phyloP scores from a whole-genome alignment of 2,797 vertebrate species.

The Tragelaphus eurycerus region DNA sequence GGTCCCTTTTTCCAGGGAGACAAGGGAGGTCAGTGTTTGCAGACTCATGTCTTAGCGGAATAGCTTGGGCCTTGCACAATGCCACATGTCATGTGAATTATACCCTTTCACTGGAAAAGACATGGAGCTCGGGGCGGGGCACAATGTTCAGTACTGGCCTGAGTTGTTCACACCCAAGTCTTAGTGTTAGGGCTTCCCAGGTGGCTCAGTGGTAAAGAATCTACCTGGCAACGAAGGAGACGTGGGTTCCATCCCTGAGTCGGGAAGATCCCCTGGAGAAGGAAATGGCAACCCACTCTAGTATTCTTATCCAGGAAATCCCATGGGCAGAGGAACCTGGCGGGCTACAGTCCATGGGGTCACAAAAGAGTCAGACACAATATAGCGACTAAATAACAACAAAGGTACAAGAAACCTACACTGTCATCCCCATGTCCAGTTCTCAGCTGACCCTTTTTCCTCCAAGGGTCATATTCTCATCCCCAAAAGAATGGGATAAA shows the following conservation, averaged over 20 bases:
- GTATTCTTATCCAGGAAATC: not conserved
- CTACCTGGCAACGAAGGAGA: not conserved
- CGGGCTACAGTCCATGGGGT: not conserved
- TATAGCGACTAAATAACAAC: not conserved
- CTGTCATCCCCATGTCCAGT: not conserved
- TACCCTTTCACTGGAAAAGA: slow-evolving; percentile 29
- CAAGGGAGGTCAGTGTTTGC: not conserved
- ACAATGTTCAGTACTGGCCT: not conserved
- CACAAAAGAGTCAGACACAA: not conserved
- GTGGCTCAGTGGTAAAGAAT: not conserved
- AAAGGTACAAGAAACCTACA: not conserved
- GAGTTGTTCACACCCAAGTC: not conserved
- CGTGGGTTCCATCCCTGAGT: not conserved
- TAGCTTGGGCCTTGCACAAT: not conserved
- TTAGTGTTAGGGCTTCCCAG: not conserved
- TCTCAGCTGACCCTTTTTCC: not conserved
- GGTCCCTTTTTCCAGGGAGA: not conserved
- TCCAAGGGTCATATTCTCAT: not conserved
- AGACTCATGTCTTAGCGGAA: not conserved
- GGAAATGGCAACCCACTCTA: not conserved
- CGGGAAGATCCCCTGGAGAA: not conserved
- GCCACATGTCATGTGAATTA: slow-evolving; percentile 19
- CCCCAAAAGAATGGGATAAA: not conserved
- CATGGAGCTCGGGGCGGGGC: fast-evolving
- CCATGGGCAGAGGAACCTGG: not conserved